Conservation (phyloP, 2,888 invertebrate genomes). For the Apantesis nais region DNA sequence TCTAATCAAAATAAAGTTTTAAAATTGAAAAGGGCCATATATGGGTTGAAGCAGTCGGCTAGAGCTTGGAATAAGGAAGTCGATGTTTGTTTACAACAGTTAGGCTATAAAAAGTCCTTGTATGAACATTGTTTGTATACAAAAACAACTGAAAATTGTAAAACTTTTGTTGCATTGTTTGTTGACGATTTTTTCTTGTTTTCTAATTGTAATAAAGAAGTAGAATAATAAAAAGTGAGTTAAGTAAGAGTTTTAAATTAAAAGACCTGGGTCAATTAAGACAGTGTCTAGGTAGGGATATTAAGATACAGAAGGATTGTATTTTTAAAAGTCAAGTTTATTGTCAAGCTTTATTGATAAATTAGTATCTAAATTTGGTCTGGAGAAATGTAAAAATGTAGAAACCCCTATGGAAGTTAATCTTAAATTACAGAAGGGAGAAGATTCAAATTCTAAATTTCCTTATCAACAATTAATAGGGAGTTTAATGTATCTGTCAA, state of each 20-base stretch:
- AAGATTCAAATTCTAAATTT: background rate
- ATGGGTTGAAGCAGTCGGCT: slow-evolving; percentile 6
- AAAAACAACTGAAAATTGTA: background rate
- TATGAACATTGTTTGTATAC: slow-evolving; percentile 19
- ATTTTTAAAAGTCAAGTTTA: slow-evolving; percentile 12
- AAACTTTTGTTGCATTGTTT: slow-evolving; percentile 3
- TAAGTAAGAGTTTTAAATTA: slow-evolving; percentile 15
- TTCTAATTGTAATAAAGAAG: slow-evolving; percentile 3
- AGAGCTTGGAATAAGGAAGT: slow-evolving; percentile 12
- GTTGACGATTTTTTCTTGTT: slow-evolving; percentile 18
- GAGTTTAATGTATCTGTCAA: slow-evolving; percentile 11
- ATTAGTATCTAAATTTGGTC: slow-evolving; percentile 31
- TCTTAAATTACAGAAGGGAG: background rate
- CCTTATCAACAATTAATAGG: background rate
- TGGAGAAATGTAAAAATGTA: slow-evolving; percentile 12
- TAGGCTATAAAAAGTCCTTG: slow-evolving; percentile 3
- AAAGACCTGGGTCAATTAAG: slow-evolving; percentile 15
- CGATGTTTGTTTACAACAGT: background rate
- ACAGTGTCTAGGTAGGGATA: slow-evolving; percentile 18
- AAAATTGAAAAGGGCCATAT: slow-evolving; percentile 6
- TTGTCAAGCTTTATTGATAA: slow-evolving; percentile 20
- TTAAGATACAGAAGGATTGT: slow-evolving; percentile 5
- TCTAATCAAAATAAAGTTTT: background rate
- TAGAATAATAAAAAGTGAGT: background rate
- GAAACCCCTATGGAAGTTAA: background rate